Conservation (phyloP, 2,888 invertebrate genomes). For the Eugnorisma glareosa region DNA sequence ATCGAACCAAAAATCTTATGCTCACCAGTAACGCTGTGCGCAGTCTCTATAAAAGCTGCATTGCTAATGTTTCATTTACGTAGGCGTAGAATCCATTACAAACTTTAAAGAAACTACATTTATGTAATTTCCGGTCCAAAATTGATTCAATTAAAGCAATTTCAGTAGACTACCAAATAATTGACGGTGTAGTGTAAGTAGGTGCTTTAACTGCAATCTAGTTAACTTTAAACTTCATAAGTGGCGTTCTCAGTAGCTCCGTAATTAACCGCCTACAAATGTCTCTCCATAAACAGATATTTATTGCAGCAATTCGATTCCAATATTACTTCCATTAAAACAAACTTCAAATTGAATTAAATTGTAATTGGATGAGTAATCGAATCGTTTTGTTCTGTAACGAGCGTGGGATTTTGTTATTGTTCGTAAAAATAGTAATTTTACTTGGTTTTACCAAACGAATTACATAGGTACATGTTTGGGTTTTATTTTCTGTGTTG, state of each 20-base stretch:
- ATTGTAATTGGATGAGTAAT: constrained; percentile 62
- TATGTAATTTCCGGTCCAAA: constrained; percentile 15
- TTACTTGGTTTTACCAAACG: constrained; percentile 22
- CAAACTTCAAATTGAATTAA: constrained; percentile 56
- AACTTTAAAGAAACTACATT: constrained; percentile 6
- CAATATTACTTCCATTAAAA: constrained; percentile 54
- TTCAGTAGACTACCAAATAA: constrained; percentile 45
- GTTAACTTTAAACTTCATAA: constrained; percentile 21
- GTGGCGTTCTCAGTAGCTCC: constrained; percentile 31
- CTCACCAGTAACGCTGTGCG: neutral
- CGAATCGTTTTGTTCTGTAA: constrained; percentile 44
- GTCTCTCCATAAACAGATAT: constrained; percentile 55
- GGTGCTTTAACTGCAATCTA: constrained; percentile 30
- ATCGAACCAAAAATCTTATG: neutral
- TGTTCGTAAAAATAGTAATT: constrained; percentile 40
- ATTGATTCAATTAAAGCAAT: constrained; percentile 41
- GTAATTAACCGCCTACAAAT: constrained; percentile 60
- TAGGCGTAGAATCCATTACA: neutral
- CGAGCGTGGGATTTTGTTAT: constrained; percentile 48
- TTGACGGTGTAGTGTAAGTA: constrained; percentile 20
- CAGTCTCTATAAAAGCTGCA: neutral
- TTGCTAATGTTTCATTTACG: neutral
- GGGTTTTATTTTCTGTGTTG: neutral
- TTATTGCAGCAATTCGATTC: constrained; percentile 61
- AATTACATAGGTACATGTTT: constrained; percentile 2